Evolutionary conservation across 2,888 invertebrate genomes (phyloP), one percentile per base, ranked within the genome.

Genomic region (Cactoblastis cactorum): DNA sequence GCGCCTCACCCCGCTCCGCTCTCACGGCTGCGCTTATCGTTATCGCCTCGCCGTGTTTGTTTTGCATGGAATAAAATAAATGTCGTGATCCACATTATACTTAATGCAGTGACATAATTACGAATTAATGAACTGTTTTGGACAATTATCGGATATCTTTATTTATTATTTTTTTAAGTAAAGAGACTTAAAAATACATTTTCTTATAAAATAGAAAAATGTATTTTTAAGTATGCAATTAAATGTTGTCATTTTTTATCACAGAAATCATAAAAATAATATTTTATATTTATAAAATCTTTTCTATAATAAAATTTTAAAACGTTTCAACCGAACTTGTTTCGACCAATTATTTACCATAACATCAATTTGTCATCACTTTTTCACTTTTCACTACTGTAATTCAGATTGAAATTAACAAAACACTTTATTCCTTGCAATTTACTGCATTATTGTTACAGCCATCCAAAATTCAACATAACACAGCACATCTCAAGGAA

Each of bases 31-130:
- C 67, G 74, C 79, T 81, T 83, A 83, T 83, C 80, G 63, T 67
- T 57, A 43, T 43, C 58, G 61, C 56, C n/a, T n/a, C 58, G 61
- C 61, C 61, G 54, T 83, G 81, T 85, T 85, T 83, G 80, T 84
- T 84, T 85, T 80, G 77, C 76, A 81, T 77, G 62, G 79, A 80
- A 82, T 81, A 83, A 79, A 80, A 82, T 81, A 83, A 81, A 66
- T 77, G 78, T 72, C 75, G 72, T 76, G 73, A 60, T 65, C 69
- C 66, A 74, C 61, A 77, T 77, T 69, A 71, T 69, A 35, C 11
- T 37, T 17, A 70, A 71, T 71, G 65, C 68, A 67, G 58, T 71
- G 72, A 77, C 75, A 74, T 72, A 74, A 77, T 79, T 70, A 67
- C 65, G 67, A 79, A 76, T 77, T 77, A 73, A 78, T 78, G 56